Evolutionary conservation across 2,113 vertebrate species (phyloP), one percentile per base, ranked within the genome.

Genomic region (Ancistrus triradiatus): DNA sequence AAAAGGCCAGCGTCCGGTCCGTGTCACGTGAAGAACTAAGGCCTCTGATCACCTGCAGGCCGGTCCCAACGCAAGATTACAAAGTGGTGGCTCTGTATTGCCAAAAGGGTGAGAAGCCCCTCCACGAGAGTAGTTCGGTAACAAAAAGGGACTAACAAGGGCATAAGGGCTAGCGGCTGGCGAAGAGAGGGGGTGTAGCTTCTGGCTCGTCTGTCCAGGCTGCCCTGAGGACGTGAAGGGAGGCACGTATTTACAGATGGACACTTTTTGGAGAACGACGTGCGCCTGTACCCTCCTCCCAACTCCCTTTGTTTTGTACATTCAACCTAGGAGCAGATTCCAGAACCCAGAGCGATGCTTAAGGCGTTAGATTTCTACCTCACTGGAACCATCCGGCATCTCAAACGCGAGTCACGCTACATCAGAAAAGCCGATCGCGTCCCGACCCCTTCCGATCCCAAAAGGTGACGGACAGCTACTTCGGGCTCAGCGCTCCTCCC

Each of bases 201-300:
- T 38, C 28, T 66, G 58, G 63, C 44, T 66, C 24, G 58, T 63
- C 38, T 21, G 74, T 58, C 56, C 59, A 63, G 48, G 65, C 74
- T 72, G 78, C 79, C 81, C 83, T 86, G 83, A 83, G 82, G 69
- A 80, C 53, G 68, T 85, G 71, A 68, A 59, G 80, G 80, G 83
- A 85, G 85, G 85, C 83, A 83, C 77, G 0, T 83, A 87, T 87
- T 80, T 85, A 88, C 85, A 87, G 61, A 25, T 31, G 43, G 31
- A 33, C 47, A 42, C 21, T 35, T 59, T 24, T n/a, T 7, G 33
- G 13, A 47, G 60, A 60, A 56, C 1, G 31, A 63, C 3, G 27
- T 31, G 25, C 43, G 47, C 33, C 47, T 19, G 3, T 22, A 37
- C 37, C 21, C 27, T 28, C 21, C 27, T 28, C 27, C 56, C 28